Conservation (phyloP, 2,797 vertebrate genomes). For the Poecilia gillii region DNA sequence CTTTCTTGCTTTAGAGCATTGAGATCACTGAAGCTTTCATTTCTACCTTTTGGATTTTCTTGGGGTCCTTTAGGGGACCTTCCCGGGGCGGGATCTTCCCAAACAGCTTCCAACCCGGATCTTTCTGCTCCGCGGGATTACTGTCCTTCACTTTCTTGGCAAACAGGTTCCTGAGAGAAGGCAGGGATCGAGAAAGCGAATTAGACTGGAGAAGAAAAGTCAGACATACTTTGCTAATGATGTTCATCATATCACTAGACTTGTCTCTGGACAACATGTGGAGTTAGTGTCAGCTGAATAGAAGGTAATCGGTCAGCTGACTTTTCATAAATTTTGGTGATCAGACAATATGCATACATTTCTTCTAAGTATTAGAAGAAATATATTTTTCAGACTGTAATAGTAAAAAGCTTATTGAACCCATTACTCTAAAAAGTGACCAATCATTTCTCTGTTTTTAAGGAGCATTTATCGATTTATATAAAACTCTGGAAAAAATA, state of each 20-base stretch:
- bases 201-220: not conserved
- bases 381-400: too few relatives aligned
- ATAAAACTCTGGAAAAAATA: too few relatives aligned
- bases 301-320: not conserved
- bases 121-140: constrained; percentile 80
- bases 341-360: too few relatives aligned
- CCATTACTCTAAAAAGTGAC: too few relatives aligned
- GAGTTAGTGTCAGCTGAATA: not conserved
- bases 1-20: not conserved
- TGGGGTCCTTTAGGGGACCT: constrained; percentile 80
- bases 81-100: constrained; percentile 86
- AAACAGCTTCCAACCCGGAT: constrained; percentile 92
- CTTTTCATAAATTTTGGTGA: too few relatives aligned
- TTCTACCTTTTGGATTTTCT: constrained; percentile 86
- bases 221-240: not conserved
- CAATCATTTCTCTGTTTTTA: too few relatives aligned
- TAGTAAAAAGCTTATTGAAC: too few relatives aligned
- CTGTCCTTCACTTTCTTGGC: constrained; percentile 84
- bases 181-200: not conserved
- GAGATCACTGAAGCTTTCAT: not conserved
- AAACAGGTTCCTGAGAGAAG: constrained; percentile 86
- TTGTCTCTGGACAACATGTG: not conserved
- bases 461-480: too few relatives aligned
- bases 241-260: not conserved
- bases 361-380: too few relatives aligned